A percentile compares a stretch with the other conserved stretches of the same genome.
These are phyloP conservation scores for Prietella phreatophila DNA, from an alignment of 2,113 vertebrate genomes.

Conservation along the genomic window DNA sequence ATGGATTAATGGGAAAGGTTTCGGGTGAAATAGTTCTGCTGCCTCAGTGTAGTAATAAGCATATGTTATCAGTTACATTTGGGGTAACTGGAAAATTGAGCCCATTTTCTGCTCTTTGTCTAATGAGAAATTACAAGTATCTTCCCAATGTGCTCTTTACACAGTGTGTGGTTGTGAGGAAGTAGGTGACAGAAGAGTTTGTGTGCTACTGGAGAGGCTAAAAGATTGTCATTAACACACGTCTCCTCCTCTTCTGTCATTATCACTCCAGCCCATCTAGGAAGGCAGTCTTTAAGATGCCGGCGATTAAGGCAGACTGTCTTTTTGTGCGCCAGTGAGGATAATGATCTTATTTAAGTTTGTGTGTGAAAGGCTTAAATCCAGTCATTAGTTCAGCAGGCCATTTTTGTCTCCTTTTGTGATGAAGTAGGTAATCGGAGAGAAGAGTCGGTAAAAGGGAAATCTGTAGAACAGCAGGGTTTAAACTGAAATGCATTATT, in stretches of 20 bases:
- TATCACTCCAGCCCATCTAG: not conserved
- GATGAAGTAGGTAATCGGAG: not conserved
- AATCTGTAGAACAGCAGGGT: not conserved
- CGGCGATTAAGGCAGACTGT: slow-evolving; percentile 4
- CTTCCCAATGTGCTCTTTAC: not conserved
- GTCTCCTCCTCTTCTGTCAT: slow-evolving; percentile 20
- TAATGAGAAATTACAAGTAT: not conserved
- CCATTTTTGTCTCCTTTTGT: not conserved
- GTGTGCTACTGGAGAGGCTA: not conserved
- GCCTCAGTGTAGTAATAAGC: not conserved
- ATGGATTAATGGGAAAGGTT: not conserved
- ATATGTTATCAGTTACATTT: not conserved
- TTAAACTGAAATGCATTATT: slow-evolving; percentile 28
- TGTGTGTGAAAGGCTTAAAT: not conserved
- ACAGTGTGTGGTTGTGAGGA: not conserved
- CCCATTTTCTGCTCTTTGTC: not conserved
- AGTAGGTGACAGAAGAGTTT: not conserved
- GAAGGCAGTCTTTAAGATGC: slow-evolving; percentile 6
- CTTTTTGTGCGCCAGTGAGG: slow-evolving; percentile 7
- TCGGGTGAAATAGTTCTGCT: not conserved
- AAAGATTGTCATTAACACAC: slow-evolving; percentile 22
- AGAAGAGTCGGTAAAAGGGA: not conserved
- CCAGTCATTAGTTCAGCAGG: slow-evolving; percentile 16
- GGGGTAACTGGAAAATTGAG: not conserved
- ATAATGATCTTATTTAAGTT: slow-evolving; percentile 25